Conservation (phyloP, 2,797 vertebrate species). For the Hydrocynus forskahlii region DNA sequence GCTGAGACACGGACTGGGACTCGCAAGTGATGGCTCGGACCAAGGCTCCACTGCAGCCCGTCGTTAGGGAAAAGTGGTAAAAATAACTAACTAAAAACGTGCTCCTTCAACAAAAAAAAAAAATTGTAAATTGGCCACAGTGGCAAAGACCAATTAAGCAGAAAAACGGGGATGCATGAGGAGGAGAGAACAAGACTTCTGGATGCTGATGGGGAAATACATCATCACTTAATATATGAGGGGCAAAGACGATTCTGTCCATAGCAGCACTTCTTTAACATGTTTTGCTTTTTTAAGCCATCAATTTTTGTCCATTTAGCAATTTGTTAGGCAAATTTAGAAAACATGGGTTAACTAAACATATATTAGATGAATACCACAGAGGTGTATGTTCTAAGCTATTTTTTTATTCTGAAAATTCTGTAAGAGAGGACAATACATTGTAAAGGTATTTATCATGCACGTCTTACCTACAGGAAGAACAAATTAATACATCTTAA, state of each 20-base stretch:
- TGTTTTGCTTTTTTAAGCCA: neutral
- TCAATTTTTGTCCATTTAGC: neutral
- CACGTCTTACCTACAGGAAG: neutral
- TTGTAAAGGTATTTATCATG: neutral
- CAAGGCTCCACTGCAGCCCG: slow-evolving; percentile 49
- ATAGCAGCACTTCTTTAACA: neutral
- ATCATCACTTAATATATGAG: neutral
- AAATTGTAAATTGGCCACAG: neutral
- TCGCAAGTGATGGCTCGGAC: slow-evolving; percentile 68
- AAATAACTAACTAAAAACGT: neutral
- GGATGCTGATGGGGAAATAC: neutral
- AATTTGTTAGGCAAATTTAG: neutral
- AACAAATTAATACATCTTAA: neutral
- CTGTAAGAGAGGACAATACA: no score
- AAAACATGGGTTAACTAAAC: neutral
- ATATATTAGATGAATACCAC: no score
- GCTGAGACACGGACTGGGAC: slow-evolving; percentile 38
- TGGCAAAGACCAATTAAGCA: neutral
- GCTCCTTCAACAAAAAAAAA: neutral
- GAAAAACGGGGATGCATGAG: neutral
- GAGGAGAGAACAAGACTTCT: neutral
- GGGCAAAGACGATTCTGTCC: neutral
- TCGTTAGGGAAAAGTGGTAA: neutral
- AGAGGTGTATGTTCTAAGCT: no score
- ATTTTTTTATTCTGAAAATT: no score